Percentiles rank a stretch among this genome's conserved stretches.
These are phyloP conservation scores for Salmo trutta DNA, from an alignment of 2,797 vertebrate genomes.

Conservation along the genomic window DNA sequence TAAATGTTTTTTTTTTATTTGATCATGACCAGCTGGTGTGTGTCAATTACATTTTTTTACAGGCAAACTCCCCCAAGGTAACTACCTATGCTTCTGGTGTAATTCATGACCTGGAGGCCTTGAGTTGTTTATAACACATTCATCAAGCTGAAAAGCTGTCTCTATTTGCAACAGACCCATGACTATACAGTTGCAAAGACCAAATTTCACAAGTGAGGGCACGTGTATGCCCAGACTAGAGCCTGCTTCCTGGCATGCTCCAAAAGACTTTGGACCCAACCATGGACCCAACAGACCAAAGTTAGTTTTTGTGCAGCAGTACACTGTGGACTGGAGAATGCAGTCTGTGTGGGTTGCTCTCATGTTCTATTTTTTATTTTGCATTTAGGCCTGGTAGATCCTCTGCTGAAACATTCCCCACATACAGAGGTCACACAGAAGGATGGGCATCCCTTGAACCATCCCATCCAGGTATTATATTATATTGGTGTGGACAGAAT, in stretches of 20 bases:
- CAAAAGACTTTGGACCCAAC: too few relatives aligned
- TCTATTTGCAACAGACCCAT: background rate
- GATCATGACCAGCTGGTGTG: background rate
- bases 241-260: too few relatives aligned
- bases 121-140: background rate
- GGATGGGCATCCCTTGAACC: background rate
- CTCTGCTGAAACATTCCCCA: background rate
- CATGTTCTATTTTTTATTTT: background rate
- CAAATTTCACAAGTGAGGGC: too few relatives aligned
- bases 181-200: too few relatives aligned
- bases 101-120: background rate
- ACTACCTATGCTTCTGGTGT: background rate
- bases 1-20: too few relatives aligned
- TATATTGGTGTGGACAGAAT: background rate
- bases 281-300: too few relatives aligned
- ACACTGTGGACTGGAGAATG: background rate
- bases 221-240: too few relatives aligned
- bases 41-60: background rate
- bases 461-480: background rate
- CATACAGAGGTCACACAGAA: background rate
- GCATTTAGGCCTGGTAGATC: background rate
- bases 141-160: background rate
- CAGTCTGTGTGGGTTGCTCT: background rate
- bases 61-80: background rate
- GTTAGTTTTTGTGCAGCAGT: too few relatives aligned